phyloP scores from a whole-genome alignment of 2,113 vertebrate genomes.

The Proteles cristata region DNA sequence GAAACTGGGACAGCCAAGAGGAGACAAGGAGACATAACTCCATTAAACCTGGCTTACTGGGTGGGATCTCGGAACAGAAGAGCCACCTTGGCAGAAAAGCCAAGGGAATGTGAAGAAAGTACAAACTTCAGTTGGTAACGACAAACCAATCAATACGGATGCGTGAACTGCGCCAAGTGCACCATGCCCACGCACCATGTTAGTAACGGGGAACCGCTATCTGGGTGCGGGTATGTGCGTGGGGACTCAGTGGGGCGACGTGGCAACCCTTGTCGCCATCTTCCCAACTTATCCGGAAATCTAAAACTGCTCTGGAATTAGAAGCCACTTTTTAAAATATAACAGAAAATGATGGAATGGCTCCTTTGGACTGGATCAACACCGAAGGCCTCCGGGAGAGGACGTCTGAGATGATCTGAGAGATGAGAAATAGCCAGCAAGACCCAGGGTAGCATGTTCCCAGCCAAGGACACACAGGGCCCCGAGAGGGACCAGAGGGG shows the following conservation, averaged over 20 bases:
- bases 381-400: not conserved
- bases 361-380: not conserved
- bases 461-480: not conserved
- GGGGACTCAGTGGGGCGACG: too few relatives aligned
- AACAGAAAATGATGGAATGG: not conserved
- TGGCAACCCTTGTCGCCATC: not conserved
- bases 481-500: not conserved
- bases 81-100: not conserved
- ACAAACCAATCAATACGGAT: accelerated
- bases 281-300: not conserved
- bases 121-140: not conserved
- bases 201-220: not conserved
- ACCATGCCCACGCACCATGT: too few relatives aligned
- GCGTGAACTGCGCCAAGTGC: not conserved
- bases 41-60: accelerated
- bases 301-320: not conserved
- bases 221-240: accelerated
- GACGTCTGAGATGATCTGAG: not conserved
- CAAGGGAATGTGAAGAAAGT: not conserved
- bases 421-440: not conserved
- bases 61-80: not conserved
- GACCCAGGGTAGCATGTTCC: not conserved
- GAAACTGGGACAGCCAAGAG: not conserved
- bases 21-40: not conserved
- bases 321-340: not conserved